Evolutionary conservation across 2,888 invertebrate species (phyloP), one percentile per base, ranked within the genome.

Genomic region (Synergus japonicus): DNA sequence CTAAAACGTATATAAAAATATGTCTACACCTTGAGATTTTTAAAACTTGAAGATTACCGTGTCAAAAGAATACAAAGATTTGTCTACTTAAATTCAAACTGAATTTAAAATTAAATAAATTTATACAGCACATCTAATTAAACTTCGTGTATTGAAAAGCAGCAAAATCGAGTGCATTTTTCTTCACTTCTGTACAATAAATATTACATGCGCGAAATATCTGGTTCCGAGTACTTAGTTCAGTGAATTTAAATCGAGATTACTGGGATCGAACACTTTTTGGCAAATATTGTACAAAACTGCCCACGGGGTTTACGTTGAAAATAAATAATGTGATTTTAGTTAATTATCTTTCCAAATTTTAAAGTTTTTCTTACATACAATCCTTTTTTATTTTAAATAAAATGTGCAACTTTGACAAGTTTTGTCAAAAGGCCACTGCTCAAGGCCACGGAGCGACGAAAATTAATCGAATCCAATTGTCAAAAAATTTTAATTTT

Each of bases 361-460:
- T 46, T 69, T 9, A 18, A 58, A 58, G n/a, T 58, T 58, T 58
- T 46, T 44, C 43, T 22, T 43, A 12, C 18, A 10, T 15, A 12
- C 12, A 60, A 58, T 58, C 18, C n/a, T 4, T n/a, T 58, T 18
- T n/a, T 18, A 18, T 18, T 58, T 58, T 58, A 2, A 58, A 58
- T 10, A 58, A 18, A 58, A 58, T 49, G 15, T 49, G 49, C 12
- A 4, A 49, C 15, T 49, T 12, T 37, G 63, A 22, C 46, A 37
- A 79, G 41, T 86, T 87, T 87, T 86, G 86, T 88, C 87, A 89
- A 90, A 90, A 90, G 90, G 90, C 90, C 90, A 91, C 90, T 85
- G 84, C 89, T 88, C 87, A 91, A 91, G 90, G 90, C 90, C 89
- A 89, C 88, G 87, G 29, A 54, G 54, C 15, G 88, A 89, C 89